Evolutionary conservation across 92 coral and sea anemone species (phyloP).

Genomic region (Epizoanthus rinbou): DNA sequence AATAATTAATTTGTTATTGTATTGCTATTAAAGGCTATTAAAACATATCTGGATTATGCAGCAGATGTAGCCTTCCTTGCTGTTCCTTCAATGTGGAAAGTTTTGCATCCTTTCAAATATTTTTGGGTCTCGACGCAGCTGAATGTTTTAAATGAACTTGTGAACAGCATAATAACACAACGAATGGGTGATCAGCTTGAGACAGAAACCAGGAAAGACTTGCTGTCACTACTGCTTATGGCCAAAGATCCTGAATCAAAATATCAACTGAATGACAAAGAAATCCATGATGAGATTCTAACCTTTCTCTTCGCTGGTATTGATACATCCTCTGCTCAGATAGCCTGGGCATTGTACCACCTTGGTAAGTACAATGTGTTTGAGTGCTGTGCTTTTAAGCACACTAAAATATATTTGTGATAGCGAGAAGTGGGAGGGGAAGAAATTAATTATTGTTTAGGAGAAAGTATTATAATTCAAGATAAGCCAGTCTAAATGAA

Average conservation of each 20-base stretch:
- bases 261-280: conserved; percentile 32
- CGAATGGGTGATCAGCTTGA: conserved; percentile 10
- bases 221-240: conserved; percentile 38
- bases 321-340: conserved; percentile 37
- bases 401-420: no score
- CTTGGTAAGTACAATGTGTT: conserved; percentile 12
- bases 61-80: conserved; percentile 33
- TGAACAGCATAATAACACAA: conserved; percentile 23
- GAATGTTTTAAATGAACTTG: conserved; percentile 35
- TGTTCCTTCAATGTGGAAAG: conserved; percentile 21
- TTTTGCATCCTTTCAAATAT: conserved; percentile 46
- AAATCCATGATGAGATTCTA: conserved; percentile 52
- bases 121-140: neutral
- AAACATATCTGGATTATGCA: conserved; percentile 18
- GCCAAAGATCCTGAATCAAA: conserved; percentile 49
- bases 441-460: no score
- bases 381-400: no score
- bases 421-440: no score
- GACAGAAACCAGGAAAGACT: conserved; percentile 17
- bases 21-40: conserved; percentile 24
- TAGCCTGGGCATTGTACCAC: conserved; percentile 50
- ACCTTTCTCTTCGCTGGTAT: conserved; percentile 49
- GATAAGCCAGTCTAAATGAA: no score
- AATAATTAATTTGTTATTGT: no score
- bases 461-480: no score